These are phyloP conservation scores for Rhineura floridana DNA, from an alignment of 2,113 vertebrate genomes.

Conservation along the genomic window DNA sequence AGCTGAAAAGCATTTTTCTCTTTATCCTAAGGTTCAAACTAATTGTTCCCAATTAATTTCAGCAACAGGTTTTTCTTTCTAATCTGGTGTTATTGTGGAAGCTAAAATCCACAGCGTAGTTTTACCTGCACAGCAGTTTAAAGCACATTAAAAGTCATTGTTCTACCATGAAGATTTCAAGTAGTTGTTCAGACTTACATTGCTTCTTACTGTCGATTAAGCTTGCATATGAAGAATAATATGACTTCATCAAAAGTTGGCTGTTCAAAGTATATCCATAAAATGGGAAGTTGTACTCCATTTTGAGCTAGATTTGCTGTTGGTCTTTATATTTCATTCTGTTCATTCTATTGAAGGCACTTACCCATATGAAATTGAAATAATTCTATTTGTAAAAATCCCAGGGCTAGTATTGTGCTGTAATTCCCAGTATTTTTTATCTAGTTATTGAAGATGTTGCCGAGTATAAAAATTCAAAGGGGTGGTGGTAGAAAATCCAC, in stretches of 20 bases:
- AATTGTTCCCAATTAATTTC: constrained; percentile 41
- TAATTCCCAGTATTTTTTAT: constrained; percentile 13
- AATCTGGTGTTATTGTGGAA: constrained; percentile 37
- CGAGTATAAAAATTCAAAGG: not conserved
- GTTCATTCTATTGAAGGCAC: constrained; percentile 55
- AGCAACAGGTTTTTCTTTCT: constrained; percentile 23
- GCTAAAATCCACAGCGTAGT: constrained; percentile 44
- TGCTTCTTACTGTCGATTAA: constrained; percentile 51
- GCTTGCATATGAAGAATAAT: constrained; percentile 36
- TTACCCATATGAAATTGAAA: constrained; percentile 30
- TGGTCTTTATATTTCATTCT: constrained; percentile 40
- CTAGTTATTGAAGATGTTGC: not conserved
- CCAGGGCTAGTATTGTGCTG: not conserved
- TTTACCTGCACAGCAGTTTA: constrained; percentile 72
- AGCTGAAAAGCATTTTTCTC: constrained; percentile 57
- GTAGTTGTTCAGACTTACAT: constrained; percentile 50
- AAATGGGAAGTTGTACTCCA: constrained; percentile 56
- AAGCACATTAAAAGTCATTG: constrained; percentile 48
- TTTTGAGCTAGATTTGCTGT: constrained; percentile 39
- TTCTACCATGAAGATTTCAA: constrained; percentile 53
- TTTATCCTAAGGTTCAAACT: constrained; percentile 47
- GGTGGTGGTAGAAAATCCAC: not conserved
- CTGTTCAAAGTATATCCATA: constrained; percentile 37
- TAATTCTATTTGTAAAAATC: constrained; percentile 26
- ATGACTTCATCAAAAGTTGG: constrained; percentile 30